phyloP scores from a whole-genome alignment of 2,888 invertebrate species.

The Tribolium freemani region DNA sequence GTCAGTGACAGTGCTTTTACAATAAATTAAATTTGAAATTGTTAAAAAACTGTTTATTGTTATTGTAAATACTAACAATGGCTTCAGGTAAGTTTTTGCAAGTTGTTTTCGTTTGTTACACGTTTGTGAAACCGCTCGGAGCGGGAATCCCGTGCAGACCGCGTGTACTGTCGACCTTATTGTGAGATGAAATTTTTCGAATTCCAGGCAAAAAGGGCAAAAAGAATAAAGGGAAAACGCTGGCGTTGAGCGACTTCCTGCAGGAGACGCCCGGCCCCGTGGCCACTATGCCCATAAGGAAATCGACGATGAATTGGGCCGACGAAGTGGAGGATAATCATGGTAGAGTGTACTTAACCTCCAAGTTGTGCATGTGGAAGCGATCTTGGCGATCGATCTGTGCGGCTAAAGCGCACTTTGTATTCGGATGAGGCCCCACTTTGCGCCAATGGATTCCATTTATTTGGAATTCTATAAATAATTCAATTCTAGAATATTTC shows the following conservation, averaged over 20 bases:
- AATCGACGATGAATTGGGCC: constrained; percentile 77
- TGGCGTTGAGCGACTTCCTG: constrained; percentile 86
- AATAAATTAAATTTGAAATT: constrained; percentile 29
- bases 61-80: constrained; percentile 50
- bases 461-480: neutral
- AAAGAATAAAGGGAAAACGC: constrained; percentile 87
- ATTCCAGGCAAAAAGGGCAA: constrained; percentile 85
- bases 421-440: too few species aligned
- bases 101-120: neutral
- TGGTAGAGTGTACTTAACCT: constrained; percentile 68
- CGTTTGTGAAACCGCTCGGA: neutral
- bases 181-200: constrained; percentile 27
- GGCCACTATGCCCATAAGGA: constrained; percentile 70
- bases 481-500: neutral
- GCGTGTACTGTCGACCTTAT: constrained; percentile 35
- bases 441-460: too few species aligned
- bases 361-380: constrained; percentile 23
- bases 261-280: constrained; percentile 75
- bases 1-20: constrained; percentile 35
- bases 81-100: constrained; percentile 57
- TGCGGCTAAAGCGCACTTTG: too few species aligned
- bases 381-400: constrained; percentile 2
- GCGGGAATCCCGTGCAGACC: constrained; percentile 13
- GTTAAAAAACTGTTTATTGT: constrained; percentile 16
- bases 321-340: constrained; percentile 86